A percentile compares a stretch with the other conserved stretches of the same genome.
phyloP scores from a whole-genome alignment of 2,113 vertebrate species.

The Podocnemis expansa region DNA sequence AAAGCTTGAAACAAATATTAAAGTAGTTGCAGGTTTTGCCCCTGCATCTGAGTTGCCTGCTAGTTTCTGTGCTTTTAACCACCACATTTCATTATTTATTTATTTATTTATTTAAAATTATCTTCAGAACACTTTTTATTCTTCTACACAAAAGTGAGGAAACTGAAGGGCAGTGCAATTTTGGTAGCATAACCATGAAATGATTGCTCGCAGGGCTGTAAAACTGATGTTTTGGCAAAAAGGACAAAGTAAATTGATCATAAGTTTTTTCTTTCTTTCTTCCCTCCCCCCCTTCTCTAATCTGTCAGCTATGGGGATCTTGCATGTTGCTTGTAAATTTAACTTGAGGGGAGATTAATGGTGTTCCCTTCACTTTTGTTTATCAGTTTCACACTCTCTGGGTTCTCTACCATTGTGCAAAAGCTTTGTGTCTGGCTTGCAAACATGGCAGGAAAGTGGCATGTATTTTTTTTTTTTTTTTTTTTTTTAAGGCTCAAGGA shows the following conservation, averaged over 20 bases:
- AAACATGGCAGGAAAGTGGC: conserved; percentile 35
- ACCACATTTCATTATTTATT: background rate
- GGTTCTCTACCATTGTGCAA: background rate
- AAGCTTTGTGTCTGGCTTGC: conserved; percentile 25
- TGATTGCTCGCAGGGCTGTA: conserved; percentile 8
- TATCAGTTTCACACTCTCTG: conserved; percentile 25
- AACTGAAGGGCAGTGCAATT: conserved; percentile 9
- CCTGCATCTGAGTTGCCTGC: background rate
- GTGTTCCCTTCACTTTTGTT: background rate
- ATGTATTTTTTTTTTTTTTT: conserved; percentile 41
- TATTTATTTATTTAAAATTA: background rate
- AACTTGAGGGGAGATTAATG: conserved; percentile 44
- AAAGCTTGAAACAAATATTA: background rate
- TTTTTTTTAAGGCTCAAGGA: background rate
- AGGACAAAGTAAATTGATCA: conserved; percentile 52
- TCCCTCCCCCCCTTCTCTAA: conserved; percentile 5
- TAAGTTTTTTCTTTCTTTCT: conserved; percentile 40
- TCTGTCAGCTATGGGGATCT: conserved; percentile 53
- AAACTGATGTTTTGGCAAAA: conserved; percentile 61
- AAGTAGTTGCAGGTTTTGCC: background rate
- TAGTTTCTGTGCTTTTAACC: background rate
- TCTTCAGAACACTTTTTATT: background rate
- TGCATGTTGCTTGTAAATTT: conserved; percentile 48
- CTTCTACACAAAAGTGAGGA: background rate
- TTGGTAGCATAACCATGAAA: conserved; percentile 38